These are phyloP conservation scores for Mus spretus DNA, from an alignment of 2,797 vertebrate species.

Conservation along the genomic window DNA sequence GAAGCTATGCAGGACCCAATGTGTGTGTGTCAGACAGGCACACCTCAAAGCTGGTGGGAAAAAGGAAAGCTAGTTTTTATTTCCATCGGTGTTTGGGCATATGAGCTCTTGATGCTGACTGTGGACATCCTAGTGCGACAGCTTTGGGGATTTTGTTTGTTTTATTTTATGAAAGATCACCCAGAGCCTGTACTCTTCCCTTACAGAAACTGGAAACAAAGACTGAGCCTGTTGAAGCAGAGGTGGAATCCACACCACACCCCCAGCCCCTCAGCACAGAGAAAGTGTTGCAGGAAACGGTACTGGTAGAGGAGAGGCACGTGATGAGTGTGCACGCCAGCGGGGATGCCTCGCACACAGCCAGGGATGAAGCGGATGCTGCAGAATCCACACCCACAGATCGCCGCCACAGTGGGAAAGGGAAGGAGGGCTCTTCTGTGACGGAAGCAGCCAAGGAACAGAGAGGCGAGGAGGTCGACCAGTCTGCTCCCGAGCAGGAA, in stretches of 20 bases:
- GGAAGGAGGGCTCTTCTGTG: slow-evolving; percentile 88
- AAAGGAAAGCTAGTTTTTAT: background rate
- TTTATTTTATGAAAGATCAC: background rate
- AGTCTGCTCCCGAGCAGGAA: slow-evolving; percentile 84
- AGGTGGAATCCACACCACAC: slow-evolving; percentile 69
- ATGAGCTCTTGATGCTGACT: slow-evolving; percentile 33
- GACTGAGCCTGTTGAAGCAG: slow-evolving; percentile 82
- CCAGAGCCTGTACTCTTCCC: slow-evolving; percentile 47
- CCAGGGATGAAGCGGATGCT: slow-evolving; percentile 79
- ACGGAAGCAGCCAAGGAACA: slow-evolving; percentile 87
- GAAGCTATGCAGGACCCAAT: background rate
- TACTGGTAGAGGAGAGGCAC: slow-evolving; percentile 88
- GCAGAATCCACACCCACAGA: slow-evolving; percentile 79
- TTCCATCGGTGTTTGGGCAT: background rate
- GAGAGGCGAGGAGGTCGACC: slow-evolving; percentile 78
- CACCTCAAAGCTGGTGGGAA: background rate
- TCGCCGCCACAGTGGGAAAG: slow-evolving; percentile 80
- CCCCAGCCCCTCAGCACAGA: slow-evolving; percentile 77
- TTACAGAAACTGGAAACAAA: slow-evolving; percentile 92
- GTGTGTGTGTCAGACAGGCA: background rate
- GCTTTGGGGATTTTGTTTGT: background rate
- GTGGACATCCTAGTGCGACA: background rate
- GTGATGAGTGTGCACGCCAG: slow-evolving; percentile 90
- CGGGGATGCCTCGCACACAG: slow-evolving; percentile 85
- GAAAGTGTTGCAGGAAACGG: slow-evolving; percentile 89